Percentiles rank a stretch among this genome's conserved stretches.
Conservation (phyloP, 2,888 invertebrate species). For the Incurvaria masculella region DNA sequence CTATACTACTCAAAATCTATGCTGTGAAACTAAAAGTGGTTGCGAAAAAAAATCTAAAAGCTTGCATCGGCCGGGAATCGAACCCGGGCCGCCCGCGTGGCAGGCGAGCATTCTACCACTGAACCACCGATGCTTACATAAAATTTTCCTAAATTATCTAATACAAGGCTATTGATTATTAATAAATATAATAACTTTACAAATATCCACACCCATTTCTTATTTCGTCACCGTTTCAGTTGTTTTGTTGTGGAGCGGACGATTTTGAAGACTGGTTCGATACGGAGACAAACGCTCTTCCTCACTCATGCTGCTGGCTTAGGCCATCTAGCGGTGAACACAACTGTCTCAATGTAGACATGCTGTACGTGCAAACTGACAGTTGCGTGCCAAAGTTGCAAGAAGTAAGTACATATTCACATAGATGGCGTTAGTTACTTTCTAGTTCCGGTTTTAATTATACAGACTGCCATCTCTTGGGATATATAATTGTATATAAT, state of each 20-base stretch:
- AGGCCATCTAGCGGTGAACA: neutral
- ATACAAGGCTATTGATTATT: too few relatives aligned
- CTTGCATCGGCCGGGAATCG: constrained; percentile 57
- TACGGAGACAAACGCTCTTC: neutral
- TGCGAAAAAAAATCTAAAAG: constrained; percentile 17
- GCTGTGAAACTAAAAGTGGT: too few relatives aligned
- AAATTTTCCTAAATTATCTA: too few relatives aligned
- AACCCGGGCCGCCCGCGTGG: constrained; percentile 60
- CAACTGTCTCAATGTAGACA: neutral
- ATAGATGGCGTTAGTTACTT: neutral
- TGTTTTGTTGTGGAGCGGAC: neutral
- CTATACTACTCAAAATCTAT: too few relatives aligned
- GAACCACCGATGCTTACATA: constrained; percentile 48
- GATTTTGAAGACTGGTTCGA: neutral
- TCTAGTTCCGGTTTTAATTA: neutral
- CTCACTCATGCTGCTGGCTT: neutral
- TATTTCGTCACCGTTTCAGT: too few relatives aligned
- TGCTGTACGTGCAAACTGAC: neutral
- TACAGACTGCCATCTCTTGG: neutral
- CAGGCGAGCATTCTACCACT: constrained; percentile 60
- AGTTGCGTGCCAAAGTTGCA: neutral
- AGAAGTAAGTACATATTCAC: neutral
- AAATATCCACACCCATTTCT: too few relatives aligned
- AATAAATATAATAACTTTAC: too few relatives aligned
- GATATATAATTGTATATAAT: neutral